These are phyloP conservation scores for Drosophila orena DNA, from an alignment of 1,140 invertebrate genomes.

Conservation along the genomic window DNA sequence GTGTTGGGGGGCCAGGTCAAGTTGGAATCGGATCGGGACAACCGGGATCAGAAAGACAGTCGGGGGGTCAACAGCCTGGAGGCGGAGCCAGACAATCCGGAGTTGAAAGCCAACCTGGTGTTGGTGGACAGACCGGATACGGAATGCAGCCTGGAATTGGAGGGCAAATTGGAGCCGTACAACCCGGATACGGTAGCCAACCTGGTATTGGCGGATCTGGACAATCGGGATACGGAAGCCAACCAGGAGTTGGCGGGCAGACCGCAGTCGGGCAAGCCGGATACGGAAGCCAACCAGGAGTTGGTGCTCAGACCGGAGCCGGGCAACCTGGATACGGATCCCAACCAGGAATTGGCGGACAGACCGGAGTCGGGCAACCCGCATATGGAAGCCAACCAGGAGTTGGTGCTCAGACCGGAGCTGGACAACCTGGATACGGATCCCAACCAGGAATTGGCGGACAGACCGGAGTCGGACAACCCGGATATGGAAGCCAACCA, in stretches of 20 bases:
- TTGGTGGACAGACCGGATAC: conserved; percentile 20
- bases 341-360: conserved; percentile 1
- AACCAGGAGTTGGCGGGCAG: conserved; percentile 8
- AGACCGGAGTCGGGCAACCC: conserved; percentile 17
- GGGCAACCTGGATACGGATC: conserved; percentile 8
- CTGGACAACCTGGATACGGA: conserved; percentile 4
- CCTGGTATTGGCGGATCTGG: not conserved
- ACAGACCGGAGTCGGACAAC: not conserved
- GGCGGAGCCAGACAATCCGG: not conserved
- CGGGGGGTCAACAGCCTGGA: conserved; percentile 4
- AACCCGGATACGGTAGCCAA: not conserved
- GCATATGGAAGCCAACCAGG: not conserved
- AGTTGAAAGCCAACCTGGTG: not conserved
- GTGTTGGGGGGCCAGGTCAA: not conserved
- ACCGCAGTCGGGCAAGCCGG: conserved; percentile 3
- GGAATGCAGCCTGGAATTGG: not conserved
- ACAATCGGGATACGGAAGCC: conserved; percentile 7
- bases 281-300: conserved; percentile 9
- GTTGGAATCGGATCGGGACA: not conserved
- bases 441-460: conserved; percentile 7
- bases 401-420: conserved; percentile 7
- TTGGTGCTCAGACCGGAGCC: not conserved
- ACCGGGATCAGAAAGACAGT: conserved; percentile 3
- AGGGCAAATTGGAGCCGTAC: not conserved
- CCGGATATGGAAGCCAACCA: conserved; percentile 9